These are phyloP conservation scores for Choristoneura rosaceana DNA, from an alignment of 2,888 invertebrate genomes.

Conservation along the genomic window DNA sequence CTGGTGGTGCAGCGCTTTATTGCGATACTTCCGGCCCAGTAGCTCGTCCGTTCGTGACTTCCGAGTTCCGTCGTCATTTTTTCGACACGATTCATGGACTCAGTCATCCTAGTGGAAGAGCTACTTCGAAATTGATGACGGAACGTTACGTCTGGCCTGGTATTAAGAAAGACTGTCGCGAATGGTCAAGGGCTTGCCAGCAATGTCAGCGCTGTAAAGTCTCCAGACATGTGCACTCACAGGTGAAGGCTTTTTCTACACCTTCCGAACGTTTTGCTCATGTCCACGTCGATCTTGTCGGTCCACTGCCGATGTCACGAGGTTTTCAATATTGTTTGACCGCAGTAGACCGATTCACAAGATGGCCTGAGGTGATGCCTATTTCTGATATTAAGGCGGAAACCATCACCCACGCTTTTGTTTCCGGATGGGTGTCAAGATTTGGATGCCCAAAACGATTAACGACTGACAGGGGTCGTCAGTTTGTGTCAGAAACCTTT, in stretches of 20 bases:
- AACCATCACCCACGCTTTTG: conserved; percentile 51
- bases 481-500: conserved; percentile 44
- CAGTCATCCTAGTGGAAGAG: conserved; percentile 4
- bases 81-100: conserved; percentile 12
- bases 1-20: not conserved
- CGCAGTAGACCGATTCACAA: conserved; percentile 51
- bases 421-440: conserved; percentile 58
- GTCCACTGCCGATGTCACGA: conserved; percentile 45
- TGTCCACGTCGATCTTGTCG: conserved; percentile 53
- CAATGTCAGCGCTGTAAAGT: conserved; percentile 55
- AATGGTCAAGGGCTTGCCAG: conserved; percentile 51
- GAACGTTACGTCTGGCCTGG: conserved; percentile 56
- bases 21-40: conserved; percentile 2
- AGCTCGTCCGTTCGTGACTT: conserved; percentile 11
- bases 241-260: conserved; percentile 42
- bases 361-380: conserved; percentile 58
- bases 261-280: conserved; percentile 52
- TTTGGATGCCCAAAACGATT: conserved; percentile 55
- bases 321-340: conserved; percentile 48
- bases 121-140: conserved; percentile 43
- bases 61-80: conserved; percentile 9
- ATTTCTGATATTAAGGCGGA: conserved; percentile 52
- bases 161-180: conserved; percentile 50
- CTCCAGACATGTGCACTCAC: conserved; percentile 48
- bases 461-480: conserved; percentile 40